Evolutionary conservation across 92 coral and sea anemone species (phyloP), one percentile per base, ranked within the genome.

Genomic region (Porites rus): DNA sequence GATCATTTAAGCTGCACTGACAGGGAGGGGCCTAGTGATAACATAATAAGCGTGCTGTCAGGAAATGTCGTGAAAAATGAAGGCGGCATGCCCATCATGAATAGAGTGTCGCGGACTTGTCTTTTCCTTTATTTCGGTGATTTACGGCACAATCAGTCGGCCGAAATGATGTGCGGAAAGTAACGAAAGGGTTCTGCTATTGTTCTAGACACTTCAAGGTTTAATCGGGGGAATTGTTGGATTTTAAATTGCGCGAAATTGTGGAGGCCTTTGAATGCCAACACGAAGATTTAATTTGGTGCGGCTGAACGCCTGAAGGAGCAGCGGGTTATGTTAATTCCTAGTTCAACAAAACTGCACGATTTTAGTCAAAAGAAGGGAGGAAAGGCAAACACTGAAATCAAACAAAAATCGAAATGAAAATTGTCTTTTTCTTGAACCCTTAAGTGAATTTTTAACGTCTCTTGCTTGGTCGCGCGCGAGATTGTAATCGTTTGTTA

Each of bases 21-120:
- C 83, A 65, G 93, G 97, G 95, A 89, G 97, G 84, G 95, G 97
- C 92, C 78, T 87, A 74, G 76, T 83, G 85, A 93, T 79, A 87
- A 92, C 90, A 93, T 92, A 94, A 94, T 92, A 87, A 83, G 84
- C 83, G 60, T 73, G 46, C 76, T 92, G 94, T 89, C 95, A 89
- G 95, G 91, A 92, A 92, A 86, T 78, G 93, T 82, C 95, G 91
- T 65, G 72, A 51, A 24, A 76, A 31, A 52, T 85, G 88, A 85
- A n/a, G 76, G 75, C 88, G 88, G 88, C 88, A 76, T 38, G 75
- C 43, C 53, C 71, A 56, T 38, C 73, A 46, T 63, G 81, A 81
- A 83, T 46, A 66, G 73, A 62, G 53, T 21, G 80, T 74, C 65
- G 64, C 78, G 80, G 87, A 46, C 72, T 14, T 73, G 73, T 74